Conservation (phyloP, 2,797 vertebrate genomes). For the Lithobates pipiens region DNA sequence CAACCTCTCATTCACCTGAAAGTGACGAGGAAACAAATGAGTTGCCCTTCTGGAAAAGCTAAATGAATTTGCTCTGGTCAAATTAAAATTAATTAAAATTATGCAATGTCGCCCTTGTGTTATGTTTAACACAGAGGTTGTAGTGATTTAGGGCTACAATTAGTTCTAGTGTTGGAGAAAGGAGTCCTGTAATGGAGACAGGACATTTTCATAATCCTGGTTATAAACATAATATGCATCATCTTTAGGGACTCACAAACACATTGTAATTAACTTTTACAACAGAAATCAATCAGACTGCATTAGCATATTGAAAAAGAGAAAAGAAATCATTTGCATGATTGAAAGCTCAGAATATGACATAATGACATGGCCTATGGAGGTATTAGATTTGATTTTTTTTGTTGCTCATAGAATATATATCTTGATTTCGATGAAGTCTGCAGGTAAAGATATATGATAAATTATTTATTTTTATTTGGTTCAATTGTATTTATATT, state of each 20-base stretch:
- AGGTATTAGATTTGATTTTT: conserved; percentile 66
- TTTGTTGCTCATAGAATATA: not conserved
- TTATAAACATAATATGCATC: conserved; percentile 95
- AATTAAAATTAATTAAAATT: conserved; percentile 90
- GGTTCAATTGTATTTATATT: no score
- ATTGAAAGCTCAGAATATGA: conserved; percentile 93
- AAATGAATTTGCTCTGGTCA: conserved; percentile 86
- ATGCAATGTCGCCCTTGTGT: conserved; percentile 86
- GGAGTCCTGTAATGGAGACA: conserved; percentile 88
- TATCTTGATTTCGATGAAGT: not conserved
- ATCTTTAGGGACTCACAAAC: conserved; percentile 93
- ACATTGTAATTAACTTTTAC: conserved; percentile 97
- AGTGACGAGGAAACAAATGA: conserved; percentile 70
- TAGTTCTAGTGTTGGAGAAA: conserved; percentile 86
- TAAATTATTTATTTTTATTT: no score
- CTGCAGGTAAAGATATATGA: not conserved
- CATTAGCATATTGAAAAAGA: conserved; percentile 93
- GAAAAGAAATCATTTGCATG: conserved; percentile 89
- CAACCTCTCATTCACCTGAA: conserved; percentile 64
- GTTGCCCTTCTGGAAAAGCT: conserved; percentile 82
- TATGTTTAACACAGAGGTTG: conserved; percentile 85
- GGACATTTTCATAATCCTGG: conserved; percentile 95
- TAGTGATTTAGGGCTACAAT: conserved; percentile 88
- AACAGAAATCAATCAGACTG: conserved; percentile 91
- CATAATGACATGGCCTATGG: conserved; percentile 72